A percentile compares a stretch with the other conserved stretches of the same genome.
Conservation (phyloP, 2,888 invertebrate genomes). For the Xylota segnis region DNA sequence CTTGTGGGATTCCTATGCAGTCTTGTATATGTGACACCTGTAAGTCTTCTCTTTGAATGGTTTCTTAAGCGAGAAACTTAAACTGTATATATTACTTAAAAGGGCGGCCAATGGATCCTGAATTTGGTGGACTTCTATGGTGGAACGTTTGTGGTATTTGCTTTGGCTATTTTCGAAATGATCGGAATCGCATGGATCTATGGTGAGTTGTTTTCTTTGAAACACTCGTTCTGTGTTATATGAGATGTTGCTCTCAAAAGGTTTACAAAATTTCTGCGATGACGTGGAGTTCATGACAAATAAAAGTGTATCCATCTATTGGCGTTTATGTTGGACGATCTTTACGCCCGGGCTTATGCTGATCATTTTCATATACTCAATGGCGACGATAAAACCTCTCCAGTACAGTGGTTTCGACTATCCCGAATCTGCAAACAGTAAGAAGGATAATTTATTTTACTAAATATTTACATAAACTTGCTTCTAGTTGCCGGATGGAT, state of each 20-base stretch:
- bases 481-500: slow-evolving; percentile 86
- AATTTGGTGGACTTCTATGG: slow-evolving; percentile 87
- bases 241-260: slow-evolving; percentile 80
- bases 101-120: slow-evolving; percentile 88
- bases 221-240: background rate
- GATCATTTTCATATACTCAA: slow-evolving; percentile 89
- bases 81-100: slow-evolving; percentile 70
- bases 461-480: background rate
- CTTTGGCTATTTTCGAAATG: slow-evolving; percentile 86
- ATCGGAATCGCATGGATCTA: slow-evolving; percentile 87
- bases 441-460: slow-evolving; percentile 44
- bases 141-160: slow-evolving; percentile 87
- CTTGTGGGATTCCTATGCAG: slow-evolving; percentile 87
- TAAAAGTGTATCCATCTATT: slow-evolving; percentile 88
- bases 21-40: slow-evolving; percentile 90
- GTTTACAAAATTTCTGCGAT: slow-evolving; percentile 87
- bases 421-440: slow-evolving; percentile 87
- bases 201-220: slow-evolving; percentile 82
- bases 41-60: slow-evolving; percentile 83
- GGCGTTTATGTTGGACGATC: slow-evolving; percentile 91
- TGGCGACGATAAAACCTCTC: slow-evolving; percentile 86
- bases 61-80: background rate
- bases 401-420: slow-evolving; percentile 86
- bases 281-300: slow-evolving; percentile 93
- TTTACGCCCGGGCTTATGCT: slow-evolving; percentile 89